Conservation (phyloP, 2,113 vertebrate species). For the Pontoporia blainvillei region DNA sequence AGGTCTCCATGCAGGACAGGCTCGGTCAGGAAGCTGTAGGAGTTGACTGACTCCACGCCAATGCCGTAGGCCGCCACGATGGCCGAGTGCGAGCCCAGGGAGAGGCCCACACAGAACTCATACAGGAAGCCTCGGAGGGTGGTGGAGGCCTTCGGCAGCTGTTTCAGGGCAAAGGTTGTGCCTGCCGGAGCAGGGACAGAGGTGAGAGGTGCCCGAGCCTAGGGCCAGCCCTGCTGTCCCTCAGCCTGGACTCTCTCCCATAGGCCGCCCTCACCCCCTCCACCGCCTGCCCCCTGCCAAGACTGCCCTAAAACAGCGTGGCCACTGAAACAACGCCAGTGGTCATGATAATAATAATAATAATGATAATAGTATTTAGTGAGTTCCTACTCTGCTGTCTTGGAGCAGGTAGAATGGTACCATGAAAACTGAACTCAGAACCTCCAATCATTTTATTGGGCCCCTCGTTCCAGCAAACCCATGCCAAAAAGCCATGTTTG, state of each 20-base stretch:
- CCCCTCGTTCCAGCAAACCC: too few species aligned
- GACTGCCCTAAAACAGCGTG: rapidly evolving
- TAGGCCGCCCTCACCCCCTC: rapidly evolving
- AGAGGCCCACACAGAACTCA: slow-evolving; percentile 93
- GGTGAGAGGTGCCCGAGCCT: rapidly evolving
- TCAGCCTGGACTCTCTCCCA: too few species aligned
- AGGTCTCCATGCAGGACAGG: slow-evolving; percentile 91
- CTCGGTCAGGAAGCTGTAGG: slow-evolving; percentile 94
- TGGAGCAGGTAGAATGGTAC: too few species aligned
- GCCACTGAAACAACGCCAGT: rapidly evolving
- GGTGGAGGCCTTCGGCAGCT: slow-evolving; percentile 91
- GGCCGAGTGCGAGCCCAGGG: slow-evolving; percentile 89
- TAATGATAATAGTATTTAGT: neutral
- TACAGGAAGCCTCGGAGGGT: slow-evolving; percentile 92
- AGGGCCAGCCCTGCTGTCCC: neutral
- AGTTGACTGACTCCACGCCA: slow-evolving; percentile 89
- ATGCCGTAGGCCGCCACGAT: slow-evolving; percentile 92
- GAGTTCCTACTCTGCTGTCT: neutral
- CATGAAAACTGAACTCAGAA: rapidly evolving
- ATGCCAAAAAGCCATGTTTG: neutral
- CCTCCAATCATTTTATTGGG: rapidly evolving
- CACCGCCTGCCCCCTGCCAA: rapidly evolving
- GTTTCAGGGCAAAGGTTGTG: slow-evolving; percentile 94
- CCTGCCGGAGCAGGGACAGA: slow-evolving; percentile 66
- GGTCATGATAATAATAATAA: too few species aligned